Conservation (phyloP, 2,888 invertebrate genomes). For the Apodemia hepburni region DNA sequence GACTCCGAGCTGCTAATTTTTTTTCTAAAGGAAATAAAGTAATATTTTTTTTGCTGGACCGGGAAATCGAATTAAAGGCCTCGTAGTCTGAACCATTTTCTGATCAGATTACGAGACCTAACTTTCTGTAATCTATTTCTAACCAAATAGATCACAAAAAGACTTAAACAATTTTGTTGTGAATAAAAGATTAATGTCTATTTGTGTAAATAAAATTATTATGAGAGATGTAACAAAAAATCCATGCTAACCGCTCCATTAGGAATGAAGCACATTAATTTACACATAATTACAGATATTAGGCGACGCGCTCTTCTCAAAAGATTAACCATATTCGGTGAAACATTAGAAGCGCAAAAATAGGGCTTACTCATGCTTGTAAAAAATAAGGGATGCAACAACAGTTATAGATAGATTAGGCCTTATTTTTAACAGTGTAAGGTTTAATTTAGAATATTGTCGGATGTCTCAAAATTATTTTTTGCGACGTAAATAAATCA, state of each 20-base stretch:
- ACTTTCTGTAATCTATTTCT: no score
- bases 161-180: no score
- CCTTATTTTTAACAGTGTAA: not conserved
- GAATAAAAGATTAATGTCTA: not conserved
- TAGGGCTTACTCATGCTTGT: slow-evolving; percentile 11
- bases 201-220: not conserved
- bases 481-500: no score
- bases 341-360: slow-evolving; percentile 7
- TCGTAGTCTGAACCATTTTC: no score
- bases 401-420: no score
- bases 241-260: slow-evolving; percentile 10
- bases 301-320: slow-evolving; percentile 10
- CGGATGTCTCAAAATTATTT: no score
- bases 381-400: not conserved
- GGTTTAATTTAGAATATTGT: not conserved
- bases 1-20: no score
- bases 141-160: no score
- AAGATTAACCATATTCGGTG: slow-evolving; percentile 8
- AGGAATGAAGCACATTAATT: slow-evolving; percentile 19
- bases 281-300: slow-evolving; percentile 21
- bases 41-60: no score
- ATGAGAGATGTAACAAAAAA: not conserved
- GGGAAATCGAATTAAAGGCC: no score
- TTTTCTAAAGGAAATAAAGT: no score
- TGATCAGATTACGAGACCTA: no score